Conservation (phyloP, 2,113 vertebrate species). For the Pseudonaja textilis region DNA sequence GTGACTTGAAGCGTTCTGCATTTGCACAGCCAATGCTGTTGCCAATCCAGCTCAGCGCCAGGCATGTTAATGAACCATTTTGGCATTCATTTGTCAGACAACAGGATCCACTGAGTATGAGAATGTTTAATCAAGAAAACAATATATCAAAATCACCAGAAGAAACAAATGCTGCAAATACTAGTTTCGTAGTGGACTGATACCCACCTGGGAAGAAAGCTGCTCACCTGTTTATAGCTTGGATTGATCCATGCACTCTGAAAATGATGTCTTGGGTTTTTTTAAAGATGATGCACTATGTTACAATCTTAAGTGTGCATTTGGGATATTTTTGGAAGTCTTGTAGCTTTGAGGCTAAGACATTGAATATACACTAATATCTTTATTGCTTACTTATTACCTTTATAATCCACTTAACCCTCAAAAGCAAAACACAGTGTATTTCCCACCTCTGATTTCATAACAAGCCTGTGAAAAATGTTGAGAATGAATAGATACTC, state of each 20-base stretch:
- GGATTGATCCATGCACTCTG: not conserved
- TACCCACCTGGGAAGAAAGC: not conserved
- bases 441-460: not conserved
- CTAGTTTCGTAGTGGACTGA: not conserved
- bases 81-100: constrained; percentile 54
- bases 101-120: constrained; percentile 49
- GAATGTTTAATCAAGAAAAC: constrained; percentile 57
- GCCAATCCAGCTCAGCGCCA: constrained; percentile 48
- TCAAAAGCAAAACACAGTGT: not conserved
- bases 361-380: not conserved
- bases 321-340: not conserved
- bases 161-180: constrained; percentile 42
- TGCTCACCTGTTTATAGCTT: not conserved
- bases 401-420: not conserved
- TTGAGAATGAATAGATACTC: not conserved
- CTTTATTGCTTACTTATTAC: not conserved
- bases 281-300: not conserved
- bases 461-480: not conserved
- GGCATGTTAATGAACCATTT: constrained; percentile 53
- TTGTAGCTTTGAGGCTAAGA: not conserved
- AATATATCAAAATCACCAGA: constrained; percentile 45
- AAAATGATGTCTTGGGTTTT: not conserved
- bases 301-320: not conserved
- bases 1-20: constrained; percentile 48
- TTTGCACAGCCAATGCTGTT: constrained; percentile 16